Evolutionary conservation across 2,113 vertebrate species (phyloP).

Genomic region (Coreoperca whiteheadi): DNA sequence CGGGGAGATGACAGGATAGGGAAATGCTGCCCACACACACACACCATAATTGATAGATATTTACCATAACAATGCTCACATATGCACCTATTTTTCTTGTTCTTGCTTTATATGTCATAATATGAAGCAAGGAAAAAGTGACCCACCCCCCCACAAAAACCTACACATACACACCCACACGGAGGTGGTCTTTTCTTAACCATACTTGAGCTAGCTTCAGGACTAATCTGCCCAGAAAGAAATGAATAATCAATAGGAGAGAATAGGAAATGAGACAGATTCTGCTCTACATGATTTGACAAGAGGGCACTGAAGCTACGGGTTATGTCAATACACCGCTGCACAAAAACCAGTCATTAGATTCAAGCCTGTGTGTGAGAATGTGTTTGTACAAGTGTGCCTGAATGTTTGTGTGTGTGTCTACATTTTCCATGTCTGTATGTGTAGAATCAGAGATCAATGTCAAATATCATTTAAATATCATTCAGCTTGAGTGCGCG

Average conservation of each 20-base stretch:
- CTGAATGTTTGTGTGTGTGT: background rate
- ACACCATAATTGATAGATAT: background rate
- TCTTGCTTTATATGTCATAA: background rate
- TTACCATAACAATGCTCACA: background rate
- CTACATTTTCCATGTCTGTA: too few species aligned
- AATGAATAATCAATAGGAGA: slow-evolving; percentile 72
- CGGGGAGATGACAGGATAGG: slow-evolving; percentile 34
- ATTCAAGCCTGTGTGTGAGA: background rate
- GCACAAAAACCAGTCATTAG: slow-evolving; percentile 36
- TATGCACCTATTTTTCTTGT: background rate
- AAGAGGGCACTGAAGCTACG: slow-evolving; percentile 50
- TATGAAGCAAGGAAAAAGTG: background rate
- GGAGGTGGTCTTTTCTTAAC: slow-evolving; percentile 6
- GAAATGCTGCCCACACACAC: slow-evolving; percentile 3
- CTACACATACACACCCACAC: background rate
- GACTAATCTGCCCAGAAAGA: slow-evolving; percentile 56
- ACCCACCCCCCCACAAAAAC: background rate
- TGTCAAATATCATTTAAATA: slow-evolving; percentile 38
- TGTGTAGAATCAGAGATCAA: slow-evolving; percentile 17
- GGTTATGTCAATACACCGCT: slow-evolving; percentile 58
- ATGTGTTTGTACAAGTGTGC: background rate
- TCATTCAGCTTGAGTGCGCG: background rate
- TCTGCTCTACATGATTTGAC: slow-evolving; percentile 57
- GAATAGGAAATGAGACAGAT: slow-evolving; percentile 69
- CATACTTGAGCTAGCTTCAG: slow-evolving; percentile 29